phyloP scores from a whole-genome alignment of 1,140 invertebrate species.

The Pollicipes pollicipes region DNA sequence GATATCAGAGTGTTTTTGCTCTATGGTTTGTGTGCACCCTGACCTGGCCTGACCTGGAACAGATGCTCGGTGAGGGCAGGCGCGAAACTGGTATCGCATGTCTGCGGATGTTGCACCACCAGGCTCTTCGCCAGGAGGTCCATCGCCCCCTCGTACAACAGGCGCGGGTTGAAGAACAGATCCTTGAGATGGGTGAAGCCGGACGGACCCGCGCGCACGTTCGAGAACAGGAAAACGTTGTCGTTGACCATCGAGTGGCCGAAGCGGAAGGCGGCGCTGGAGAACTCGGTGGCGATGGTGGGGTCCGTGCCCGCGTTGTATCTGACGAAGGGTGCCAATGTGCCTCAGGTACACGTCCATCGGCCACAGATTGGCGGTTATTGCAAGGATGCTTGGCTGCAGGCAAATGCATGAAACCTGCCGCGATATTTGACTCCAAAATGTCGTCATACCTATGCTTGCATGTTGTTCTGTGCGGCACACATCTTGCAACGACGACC shows the following conservation, averaged over 20 bases:
- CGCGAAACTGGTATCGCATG: neutral
- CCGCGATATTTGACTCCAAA: too few relatives aligned
- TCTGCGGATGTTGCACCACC: neutral
- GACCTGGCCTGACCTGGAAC: conserved; percentile 29
- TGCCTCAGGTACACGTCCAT: too few relatives aligned
- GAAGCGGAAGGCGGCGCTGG: conserved; percentile 66
- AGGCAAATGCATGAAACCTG: too few relatives aligned
- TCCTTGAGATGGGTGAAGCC: neutral
- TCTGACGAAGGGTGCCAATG: too few relatives aligned
- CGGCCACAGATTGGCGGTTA: too few relatives aligned
- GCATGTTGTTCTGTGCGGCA: too few relatives aligned
- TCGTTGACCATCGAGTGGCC: conserved; percentile 63
- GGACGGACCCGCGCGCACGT: neutral
- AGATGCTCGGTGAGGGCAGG: neutral
- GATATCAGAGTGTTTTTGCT: too few relatives aligned
- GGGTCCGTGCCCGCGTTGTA: neutral
- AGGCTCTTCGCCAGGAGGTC: neutral
- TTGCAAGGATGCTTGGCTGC: too few relatives aligned
- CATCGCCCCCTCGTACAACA: neutral
- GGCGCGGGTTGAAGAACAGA: neutral
- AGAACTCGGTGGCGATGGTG: conserved; percentile 46
- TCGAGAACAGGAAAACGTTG: conserved; percentile 11
- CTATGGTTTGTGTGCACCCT: too few relatives aligned
- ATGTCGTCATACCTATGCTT: too few relatives aligned
- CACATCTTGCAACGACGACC: too few relatives aligned